These are phyloP conservation scores for Ichneumoninae sp. DNA, from an alignment of 2,888 invertebrate species.

Conservation along the genomic window DNA sequence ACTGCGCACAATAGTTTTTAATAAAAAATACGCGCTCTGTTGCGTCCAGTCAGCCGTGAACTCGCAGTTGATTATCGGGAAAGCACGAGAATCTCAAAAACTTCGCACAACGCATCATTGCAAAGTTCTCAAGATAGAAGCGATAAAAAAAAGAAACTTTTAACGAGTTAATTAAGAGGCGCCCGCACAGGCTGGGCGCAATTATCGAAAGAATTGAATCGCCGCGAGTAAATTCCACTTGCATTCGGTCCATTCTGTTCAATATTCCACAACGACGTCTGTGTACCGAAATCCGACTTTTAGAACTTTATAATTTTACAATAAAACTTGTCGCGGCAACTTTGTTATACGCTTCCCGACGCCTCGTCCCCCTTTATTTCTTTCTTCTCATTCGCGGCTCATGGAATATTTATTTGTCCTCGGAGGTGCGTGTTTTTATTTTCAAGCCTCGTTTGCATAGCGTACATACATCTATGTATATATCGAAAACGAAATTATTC, in stretches of 20 bases:
- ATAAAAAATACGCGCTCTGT: conserved; percentile 28
- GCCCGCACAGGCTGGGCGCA: neutral
- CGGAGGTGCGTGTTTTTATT: neutral
- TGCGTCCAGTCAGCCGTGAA: conserved; percentile 29
- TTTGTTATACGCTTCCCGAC: neutral
- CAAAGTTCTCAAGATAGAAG: neutral
- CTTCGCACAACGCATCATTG: neutral
- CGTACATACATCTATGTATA: conserved; percentile 2
- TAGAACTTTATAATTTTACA: conserved; percentile 6
- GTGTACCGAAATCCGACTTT: conserved; percentile 10
- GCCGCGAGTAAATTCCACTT: conserved; percentile 19
- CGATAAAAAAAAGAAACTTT: conserved; percentile 20
- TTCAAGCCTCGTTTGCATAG: conserved; percentile 1
- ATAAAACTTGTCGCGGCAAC: conserved; percentile 29
- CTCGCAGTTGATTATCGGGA: conserved; percentile 13
- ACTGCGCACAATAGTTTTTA: conserved; percentile 45
- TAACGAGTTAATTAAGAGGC: conserved; percentile 26
- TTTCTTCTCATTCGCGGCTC: conserved; percentile 15
- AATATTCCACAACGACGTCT: neutral
- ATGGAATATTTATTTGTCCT: conserved; percentile 26
- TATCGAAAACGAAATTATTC: conserved; percentile 44
- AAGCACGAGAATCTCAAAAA: neutral
- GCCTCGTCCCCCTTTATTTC: neutral
- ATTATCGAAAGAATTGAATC: conserved; percentile 11
- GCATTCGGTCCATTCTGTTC: conserved; percentile 10